Evolutionary conservation across 2,797 vertebrate genomes (phyloP), one percentile per base, ranked within the genome.

Genomic region (Pelodytes ibericus): DNA sequence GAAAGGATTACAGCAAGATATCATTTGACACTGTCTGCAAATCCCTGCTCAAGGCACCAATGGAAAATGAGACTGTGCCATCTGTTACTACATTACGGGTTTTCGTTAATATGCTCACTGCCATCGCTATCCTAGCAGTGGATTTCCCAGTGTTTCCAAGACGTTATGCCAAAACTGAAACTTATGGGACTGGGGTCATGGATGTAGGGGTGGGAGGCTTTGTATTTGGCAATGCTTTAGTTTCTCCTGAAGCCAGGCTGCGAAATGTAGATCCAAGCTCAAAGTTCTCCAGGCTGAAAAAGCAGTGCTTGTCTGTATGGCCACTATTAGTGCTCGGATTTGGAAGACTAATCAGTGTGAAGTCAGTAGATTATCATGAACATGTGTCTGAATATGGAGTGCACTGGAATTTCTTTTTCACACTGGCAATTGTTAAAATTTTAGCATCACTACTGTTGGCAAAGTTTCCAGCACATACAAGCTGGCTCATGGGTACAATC

Each of bases 331-430:
- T 89, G n/a, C 91, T 99, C 0, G 98, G 98, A 0, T 1, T 94
- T 1, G 95, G 83, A 16, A 89, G 98, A 57, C 86, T 98, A 47
- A 77, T 91, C 5, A 91, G 91, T 2, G 71, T 98, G 33, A 99
- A 98, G 86, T 90, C 92, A 44, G 74, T 92, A 0, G 90, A 85
- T 22, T 99, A 99, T 83, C 96, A 97, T 0, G 96, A 99, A 80
- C 98, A 99, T 24, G 82, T 94, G 25, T 93, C 93, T 0, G 97
- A 99, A 80, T 99, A 99, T 2, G 98, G 98, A 0, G 82, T 96
- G 71, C 96, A 99, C 82, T 99, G 98, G 98, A 99, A 99, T 84
- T 99, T 99, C 72, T 99, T 99, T 84, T 99, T 99, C 81, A 99
- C 96, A 0, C 74, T 99, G 62, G 93, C 94, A 0, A 74, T 92